Base-by-base conservation (phyloP, 1,140 invertebrate species). In the Portunus trituberculatus region DNA sequence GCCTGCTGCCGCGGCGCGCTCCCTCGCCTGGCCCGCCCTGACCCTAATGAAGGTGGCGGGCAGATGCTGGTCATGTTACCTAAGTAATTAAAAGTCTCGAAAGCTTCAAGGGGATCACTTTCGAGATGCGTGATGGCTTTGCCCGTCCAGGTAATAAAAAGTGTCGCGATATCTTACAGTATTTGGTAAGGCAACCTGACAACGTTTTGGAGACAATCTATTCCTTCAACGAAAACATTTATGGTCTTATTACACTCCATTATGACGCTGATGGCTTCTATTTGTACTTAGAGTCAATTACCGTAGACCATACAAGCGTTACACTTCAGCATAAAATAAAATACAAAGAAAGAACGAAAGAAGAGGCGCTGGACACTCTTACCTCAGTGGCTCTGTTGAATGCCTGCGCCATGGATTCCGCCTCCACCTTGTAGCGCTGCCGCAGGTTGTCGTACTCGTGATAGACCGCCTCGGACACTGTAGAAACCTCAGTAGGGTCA, bases 391-490 rank as follows among this genome's bases (percentile, higher is more conserved):
- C 95, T 46, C 95, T 83, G 93, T 93, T 92, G 90, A 96, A 96
- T 25, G 95, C 95, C 39, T 94, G 93, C 2, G 93, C 93, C 95
- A 96, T 96, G 82, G 93, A 91, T 52, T 96, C 93, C 6, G 95
- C 82, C 29, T 96, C 95, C 25, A 96, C 90, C 83, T 96, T 67
- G 67, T 94, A 96, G 82, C 95, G 88, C n/a, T 91, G 89, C 31
- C 93, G 67, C 59, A 96, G 95, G 2, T 67, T 76, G 90, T 96
- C 95, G 52, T 96, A 96, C 93, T 96, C 95, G 52, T 96, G 93
- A 45, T 96, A 96, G 28, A 96, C 95, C 31, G 93, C 95, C 82
- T 96, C 95, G 39, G 95, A 96, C 90, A 96, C 95, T 96, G 95
- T 96, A 45, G 94, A 88, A 84, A 92, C 39, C 46, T 87, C 90